phyloP scores from a whole-genome alignment of 2,113 vertebrate species.

The Petromus typicus region DNA sequence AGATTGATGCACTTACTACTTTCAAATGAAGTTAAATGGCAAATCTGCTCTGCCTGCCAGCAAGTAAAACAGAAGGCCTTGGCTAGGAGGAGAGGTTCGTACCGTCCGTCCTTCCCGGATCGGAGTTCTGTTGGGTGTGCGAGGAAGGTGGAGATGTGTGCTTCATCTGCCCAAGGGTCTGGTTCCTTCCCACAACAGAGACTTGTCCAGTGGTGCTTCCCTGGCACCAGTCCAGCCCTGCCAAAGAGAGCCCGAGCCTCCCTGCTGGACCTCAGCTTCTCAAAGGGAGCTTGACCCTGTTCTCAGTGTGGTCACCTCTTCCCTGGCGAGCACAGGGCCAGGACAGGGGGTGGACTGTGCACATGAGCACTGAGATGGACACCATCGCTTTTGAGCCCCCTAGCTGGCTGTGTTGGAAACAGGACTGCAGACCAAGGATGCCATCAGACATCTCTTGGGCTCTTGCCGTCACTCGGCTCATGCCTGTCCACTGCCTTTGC shows the following conservation, averaged over 20 bases:
- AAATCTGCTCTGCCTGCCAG: background rate
- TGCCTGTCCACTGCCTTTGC: background rate
- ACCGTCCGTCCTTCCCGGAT: background rate
- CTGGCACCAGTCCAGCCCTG: background rate
- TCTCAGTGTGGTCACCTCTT: background rate
- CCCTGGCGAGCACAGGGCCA: background rate
- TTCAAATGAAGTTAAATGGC: background rate
- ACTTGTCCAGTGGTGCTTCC: background rate
- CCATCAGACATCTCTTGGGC: background rate
- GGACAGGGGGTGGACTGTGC: fast-evolving
- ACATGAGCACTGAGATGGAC: fast-evolving
- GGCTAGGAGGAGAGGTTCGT: background rate
- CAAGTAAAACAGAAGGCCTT: background rate
- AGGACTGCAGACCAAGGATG: background rate
- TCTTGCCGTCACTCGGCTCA: fast-evolving
- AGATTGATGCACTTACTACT: background rate
- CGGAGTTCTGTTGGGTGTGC: background rate
- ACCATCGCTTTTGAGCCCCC: background rate
- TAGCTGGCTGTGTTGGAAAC: background rate
- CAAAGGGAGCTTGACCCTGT: background rate
- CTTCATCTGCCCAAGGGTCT: background rate
- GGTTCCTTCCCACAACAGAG: background rate
- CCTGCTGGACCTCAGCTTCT: background rate
- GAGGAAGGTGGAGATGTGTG: fast-evolving
- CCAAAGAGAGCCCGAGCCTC: too few species aligned